Evolutionary conservation across 2,888 invertebrate species (phyloP).

Genomic region (Caenorhabditis sp.): DNA sequence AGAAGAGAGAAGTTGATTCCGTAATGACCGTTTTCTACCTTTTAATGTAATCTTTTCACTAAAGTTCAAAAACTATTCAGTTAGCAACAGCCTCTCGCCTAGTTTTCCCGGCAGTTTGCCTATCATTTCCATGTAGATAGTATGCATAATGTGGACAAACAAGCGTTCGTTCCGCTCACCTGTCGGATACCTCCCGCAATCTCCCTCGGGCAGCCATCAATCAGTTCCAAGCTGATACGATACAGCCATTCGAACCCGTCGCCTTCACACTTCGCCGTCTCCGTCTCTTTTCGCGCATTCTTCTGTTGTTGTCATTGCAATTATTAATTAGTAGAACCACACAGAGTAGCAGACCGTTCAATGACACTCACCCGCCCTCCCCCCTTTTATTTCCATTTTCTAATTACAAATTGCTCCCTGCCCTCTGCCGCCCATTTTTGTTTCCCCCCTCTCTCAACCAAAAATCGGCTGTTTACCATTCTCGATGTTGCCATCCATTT

Average conservation of each 20-base stretch:
- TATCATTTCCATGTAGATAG: constrained; percentile 52
- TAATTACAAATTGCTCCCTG: constrained; percentile 50
- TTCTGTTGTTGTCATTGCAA: constrained; percentile 42
- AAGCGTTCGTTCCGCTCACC: constrained; percentile 40
- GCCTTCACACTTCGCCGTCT: constrained; percentile 21
- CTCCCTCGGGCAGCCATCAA: constrained; percentile 39
- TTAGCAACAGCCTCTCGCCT: neutral
- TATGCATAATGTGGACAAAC: constrained; percentile 48
- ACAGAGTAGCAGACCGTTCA: constrained; percentile 27
- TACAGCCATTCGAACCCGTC: constrained; percentile 41
- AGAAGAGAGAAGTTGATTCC: no score
- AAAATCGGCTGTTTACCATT: constrained; percentile 22
- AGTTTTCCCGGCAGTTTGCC: constrained; percentile 27
- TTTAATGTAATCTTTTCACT: no score
- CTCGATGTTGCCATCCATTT: constrained; percentile 2
- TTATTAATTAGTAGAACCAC: constrained; percentile 55
- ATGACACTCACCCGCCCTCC: no score
- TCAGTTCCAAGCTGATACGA: constrained; percentile 59
- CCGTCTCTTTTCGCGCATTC: constrained; percentile 50
- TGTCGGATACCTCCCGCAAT: constrained; percentile 17
- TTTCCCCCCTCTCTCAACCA: constrained; percentile 23
- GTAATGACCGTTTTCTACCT: no score
- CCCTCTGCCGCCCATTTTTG: neutral
- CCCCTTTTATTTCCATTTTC: constrained; percentile 15
- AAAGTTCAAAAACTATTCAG: neutral